Conservation (phyloP, 2,113 vertebrate genomes). For the Anarhynchus alexandrinus region DNA sequence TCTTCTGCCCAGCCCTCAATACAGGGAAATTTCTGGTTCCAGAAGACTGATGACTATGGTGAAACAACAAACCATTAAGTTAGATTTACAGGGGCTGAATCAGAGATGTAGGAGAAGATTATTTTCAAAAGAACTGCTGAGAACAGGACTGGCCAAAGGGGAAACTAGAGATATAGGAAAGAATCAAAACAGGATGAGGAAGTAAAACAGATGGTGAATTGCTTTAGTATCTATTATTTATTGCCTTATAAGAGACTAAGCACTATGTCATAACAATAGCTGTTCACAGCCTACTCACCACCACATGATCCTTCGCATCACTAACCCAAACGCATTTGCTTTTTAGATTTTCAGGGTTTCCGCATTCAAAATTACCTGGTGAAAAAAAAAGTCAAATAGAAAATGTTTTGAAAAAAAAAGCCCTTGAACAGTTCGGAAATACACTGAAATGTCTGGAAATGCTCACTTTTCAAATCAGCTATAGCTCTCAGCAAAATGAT, state of each 20-base stretch:
- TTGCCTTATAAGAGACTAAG: background rate
- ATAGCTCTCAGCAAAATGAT: background rate
- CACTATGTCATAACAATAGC: background rate
- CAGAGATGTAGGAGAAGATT: constrained; percentile 31
- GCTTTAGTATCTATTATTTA: constrained; percentile 50
- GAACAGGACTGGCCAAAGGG: constrained; percentile 48
- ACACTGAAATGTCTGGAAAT: background rate
- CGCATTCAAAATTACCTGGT: constrained; percentile 82
- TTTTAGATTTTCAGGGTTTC: constrained; percentile 78
- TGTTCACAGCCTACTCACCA: constrained; percentile 66
- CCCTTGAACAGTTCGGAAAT: background rate
- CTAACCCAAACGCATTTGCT: constrained; percentile 78
- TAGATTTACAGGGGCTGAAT: constrained; percentile 56
- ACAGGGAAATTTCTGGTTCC: constrained; percentile 29
- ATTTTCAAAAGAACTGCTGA: constrained; percentile 36
- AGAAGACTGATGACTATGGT: constrained; percentile 38
- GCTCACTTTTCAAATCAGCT: constrained; percentile 15
- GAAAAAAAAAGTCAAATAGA: background rate
- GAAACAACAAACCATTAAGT: constrained; percentile 55
- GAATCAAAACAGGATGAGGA: constrained; percentile 11
- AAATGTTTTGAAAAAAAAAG: background rate
- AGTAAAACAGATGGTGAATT: constrained; percentile 23
- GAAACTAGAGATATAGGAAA: background rate
- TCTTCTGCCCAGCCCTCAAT: constrained; percentile 17
- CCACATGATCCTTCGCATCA: constrained; percentile 70